Evolutionary conservation across 2,797 vertebrate genomes (phyloP).

Genomic region (Myripristis jacobus): DNA sequence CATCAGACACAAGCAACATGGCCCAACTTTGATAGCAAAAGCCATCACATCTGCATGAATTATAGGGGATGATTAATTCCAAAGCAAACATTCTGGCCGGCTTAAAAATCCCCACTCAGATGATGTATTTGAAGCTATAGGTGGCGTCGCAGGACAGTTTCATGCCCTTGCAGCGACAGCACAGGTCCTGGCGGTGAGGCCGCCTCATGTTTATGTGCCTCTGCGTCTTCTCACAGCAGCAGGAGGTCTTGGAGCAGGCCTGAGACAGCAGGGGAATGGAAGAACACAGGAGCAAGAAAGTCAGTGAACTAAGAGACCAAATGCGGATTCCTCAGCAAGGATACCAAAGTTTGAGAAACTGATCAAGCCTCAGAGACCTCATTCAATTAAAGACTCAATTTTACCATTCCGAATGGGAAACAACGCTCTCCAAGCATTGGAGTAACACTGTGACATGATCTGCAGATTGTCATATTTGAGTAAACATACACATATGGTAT

Average conservation of each 20-base stretch:
- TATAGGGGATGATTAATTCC: background rate
- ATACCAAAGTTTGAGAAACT: no score
- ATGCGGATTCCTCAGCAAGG: background rate
- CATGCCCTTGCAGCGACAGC: conserved; percentile 93
- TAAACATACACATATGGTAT: no score
- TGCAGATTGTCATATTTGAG: no score
- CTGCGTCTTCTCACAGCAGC: conserved; percentile 91
- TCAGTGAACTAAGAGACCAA: background rate
- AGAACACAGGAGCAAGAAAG: no score
- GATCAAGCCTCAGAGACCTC: no score
- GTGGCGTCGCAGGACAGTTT: conserved; percentile 92
- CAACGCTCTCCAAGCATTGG: background rate
- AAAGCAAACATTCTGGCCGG: no score
- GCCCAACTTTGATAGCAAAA: background rate
- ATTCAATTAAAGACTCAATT: no score
- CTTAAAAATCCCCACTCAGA: conserved; percentile 75
- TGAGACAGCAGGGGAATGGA: conserved; percentile 53
- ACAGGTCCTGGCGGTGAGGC: conserved; percentile 94
- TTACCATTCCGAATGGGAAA: background rate
- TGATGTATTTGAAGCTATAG: conserved; percentile 93
- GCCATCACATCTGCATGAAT: background rate
- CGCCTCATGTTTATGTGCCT: conserved; percentile 91
- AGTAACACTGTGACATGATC: no score
- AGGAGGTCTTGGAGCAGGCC: conserved; percentile 89
- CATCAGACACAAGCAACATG: background rate